Percentiles rank a stretch among this genome's conserved stretches.
phyloP scores from a whole-genome alignment of 2,113 vertebrate species.

The Panthera uncia region DNA sequence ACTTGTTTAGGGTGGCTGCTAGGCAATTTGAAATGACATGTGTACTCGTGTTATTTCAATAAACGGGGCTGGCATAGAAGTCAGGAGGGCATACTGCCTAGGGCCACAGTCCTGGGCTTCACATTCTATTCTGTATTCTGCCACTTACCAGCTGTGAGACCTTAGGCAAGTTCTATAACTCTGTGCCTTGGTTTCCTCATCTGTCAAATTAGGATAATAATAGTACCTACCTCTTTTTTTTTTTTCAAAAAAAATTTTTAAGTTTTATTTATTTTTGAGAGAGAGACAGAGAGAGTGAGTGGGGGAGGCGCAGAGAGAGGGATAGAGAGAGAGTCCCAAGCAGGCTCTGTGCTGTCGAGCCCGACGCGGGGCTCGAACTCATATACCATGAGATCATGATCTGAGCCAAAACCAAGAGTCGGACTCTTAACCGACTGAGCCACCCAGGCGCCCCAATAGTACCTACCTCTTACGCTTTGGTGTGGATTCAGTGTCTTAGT shows the following conservation, averaged over 20 bases:
- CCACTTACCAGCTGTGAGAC: background rate
- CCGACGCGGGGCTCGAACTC: too few species aligned
- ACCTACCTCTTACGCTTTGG: background rate
- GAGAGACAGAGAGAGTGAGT: too few species aligned
- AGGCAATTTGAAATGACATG: background rate
- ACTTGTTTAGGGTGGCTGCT: background rate
- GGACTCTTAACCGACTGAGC: too few species aligned
- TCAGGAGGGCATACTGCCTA: background rate
- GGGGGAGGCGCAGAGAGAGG: too few species aligned
- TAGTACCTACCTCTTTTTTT: background rate
- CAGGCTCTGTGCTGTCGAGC: too few species aligned
- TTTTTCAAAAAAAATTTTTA: too few species aligned
- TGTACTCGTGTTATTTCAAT: background rate
- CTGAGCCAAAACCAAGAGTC: too few species aligned
- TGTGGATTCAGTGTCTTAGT: background rate
- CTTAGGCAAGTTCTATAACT: background rate
- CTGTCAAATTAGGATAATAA: background rate
- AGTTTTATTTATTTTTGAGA: too few species aligned
- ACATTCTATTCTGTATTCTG: too few species aligned
- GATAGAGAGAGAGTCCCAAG: too few species aligned
- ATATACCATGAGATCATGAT: too few species aligned
- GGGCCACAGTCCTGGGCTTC: background rate
- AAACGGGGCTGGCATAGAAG: fast-evolving
- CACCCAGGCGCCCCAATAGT: background rate
- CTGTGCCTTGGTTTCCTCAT: background rate